Evolutionary conservation across 2,797 vertebrate species (phyloP).

Genomic region (Varecia variegata): DNA sequence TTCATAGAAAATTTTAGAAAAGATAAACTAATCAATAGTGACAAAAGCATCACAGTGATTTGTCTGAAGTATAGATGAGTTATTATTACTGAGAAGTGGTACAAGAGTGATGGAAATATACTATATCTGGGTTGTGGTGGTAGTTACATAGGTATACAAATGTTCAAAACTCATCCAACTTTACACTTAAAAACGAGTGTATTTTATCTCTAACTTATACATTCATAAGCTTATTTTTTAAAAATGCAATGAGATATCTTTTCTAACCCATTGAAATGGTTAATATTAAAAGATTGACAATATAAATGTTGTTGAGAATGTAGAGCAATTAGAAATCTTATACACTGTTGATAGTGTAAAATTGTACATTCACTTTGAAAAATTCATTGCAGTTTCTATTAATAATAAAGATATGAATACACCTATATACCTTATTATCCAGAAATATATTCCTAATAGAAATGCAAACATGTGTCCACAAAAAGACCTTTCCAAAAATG

Average conservation of each 20-base stretch:
- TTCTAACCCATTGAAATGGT: background rate
- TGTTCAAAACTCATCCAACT: background rate
- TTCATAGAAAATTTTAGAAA: background rate
- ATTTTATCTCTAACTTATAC: background rate
- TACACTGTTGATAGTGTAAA: background rate
- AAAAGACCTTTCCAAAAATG: background rate
- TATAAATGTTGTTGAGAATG: background rate
- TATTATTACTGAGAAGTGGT: background rate
- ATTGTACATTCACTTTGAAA: background rate
- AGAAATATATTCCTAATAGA: background rate
- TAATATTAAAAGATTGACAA: background rate
- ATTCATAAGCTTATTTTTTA: background rate
- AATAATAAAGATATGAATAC: background rate
- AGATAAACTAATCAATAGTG: background rate
- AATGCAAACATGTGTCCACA: background rate
- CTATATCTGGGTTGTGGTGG: background rate
- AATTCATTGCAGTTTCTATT: background rate
- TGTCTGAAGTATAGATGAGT: background rate
- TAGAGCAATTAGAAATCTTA: background rate
- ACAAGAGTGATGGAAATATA: background rate
- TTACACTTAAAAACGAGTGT: background rate
- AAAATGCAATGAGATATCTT: background rate
- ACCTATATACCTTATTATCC: background rate
- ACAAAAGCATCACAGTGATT: background rate
- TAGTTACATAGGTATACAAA: background rate